phyloP scores from a whole-genome alignment of 1,140 invertebrate genomes.

The Heliconius hermathena region DNA sequence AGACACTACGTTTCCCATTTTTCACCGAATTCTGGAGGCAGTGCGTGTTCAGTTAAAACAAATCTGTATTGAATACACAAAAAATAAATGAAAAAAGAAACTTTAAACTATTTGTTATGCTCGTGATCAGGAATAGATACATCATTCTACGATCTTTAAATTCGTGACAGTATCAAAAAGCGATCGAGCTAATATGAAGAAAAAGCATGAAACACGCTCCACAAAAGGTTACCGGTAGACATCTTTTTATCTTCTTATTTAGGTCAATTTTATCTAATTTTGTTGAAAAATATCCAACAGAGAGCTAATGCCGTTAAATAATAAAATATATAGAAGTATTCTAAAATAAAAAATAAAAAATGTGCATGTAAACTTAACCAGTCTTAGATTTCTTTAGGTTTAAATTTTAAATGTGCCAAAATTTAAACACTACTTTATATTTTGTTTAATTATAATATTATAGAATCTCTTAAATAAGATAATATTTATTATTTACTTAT shows the following conservation, averaged over 20 bases:
- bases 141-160: not conserved
- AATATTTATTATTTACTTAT: no score
- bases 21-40: no score
- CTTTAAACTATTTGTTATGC: not conserved
- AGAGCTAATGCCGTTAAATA: constrained; percentile 1
- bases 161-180: constrained; percentile 11
- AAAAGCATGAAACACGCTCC: constrained; percentile 15
- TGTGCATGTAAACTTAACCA: not conserved
- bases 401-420: no score
- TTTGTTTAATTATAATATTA: no score
- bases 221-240: constrained; percentile 14
- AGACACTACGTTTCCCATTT: no score
- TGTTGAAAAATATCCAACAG: constrained; percentile 12
- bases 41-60: not conserved
- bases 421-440: no score
- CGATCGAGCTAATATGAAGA: not conserved
- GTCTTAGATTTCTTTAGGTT: no score
- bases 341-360: not conserved
- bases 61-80: not conserved
- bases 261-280: constrained; percentile 21
- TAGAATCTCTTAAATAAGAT: no score
- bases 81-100: not conserved
- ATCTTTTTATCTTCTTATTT: not conserved
- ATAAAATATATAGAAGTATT: not conserved
- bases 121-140: not conserved